These are phyloP conservation scores for Puffinus mauretanicus DNA, from an alignment of 2,113 vertebrate genomes.

Conservation along the genomic window DNA sequence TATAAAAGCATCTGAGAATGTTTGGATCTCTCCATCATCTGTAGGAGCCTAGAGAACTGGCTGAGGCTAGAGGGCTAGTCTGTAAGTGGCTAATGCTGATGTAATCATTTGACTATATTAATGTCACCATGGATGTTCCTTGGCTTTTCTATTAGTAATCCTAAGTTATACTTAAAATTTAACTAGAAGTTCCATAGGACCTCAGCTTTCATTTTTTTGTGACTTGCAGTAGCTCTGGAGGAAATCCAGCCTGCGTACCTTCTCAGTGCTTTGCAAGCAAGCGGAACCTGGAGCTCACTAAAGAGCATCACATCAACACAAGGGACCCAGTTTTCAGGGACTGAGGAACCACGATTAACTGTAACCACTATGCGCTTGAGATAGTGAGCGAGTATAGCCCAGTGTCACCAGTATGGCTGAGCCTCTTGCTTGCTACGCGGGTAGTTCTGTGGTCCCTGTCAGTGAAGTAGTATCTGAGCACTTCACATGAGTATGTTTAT, in stretches of 20 bases:
- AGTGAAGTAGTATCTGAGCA: neutral
- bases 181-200: neutral
- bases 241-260: neutral
- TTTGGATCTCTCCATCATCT: neutral
- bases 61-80: neutral
- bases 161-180: neutral
- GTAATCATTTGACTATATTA: neutral
- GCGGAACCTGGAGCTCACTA: neutral
- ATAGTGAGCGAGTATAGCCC: fast-evolving
- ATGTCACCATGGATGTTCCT: neutral
- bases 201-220: neutral
- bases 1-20: neutral
- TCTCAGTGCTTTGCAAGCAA: neutral
- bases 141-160: neutral
- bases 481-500: neutral
- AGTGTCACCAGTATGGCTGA: neutral
- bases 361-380: neutral
- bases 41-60: neutral
- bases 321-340: neutral
- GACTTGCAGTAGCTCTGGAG: neutral
- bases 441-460: neutral
- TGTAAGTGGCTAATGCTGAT: neutral
- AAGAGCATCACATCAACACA: neutral
- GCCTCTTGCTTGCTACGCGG: fast-evolving
- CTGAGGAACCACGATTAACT: neutral